These are phyloP conservation scores for Morone saxatilis DNA, from an alignment of 2,113 vertebrate genomes.

Conservation along the genomic window DNA sequence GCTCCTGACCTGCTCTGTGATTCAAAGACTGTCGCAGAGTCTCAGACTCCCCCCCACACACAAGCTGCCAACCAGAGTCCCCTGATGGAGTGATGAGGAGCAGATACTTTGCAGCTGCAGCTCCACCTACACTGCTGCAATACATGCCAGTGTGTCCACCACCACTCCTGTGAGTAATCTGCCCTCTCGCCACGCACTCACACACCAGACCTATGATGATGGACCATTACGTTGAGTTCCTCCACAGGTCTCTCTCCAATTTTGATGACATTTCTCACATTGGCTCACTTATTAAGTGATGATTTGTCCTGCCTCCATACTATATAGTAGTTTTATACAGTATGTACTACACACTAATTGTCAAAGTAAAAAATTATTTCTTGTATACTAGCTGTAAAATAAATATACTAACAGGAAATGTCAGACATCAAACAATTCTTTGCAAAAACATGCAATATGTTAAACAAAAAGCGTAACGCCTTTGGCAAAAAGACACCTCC, in stretches of 20 bases:
- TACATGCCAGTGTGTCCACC: constrained; percentile 79
- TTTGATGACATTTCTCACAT: neutral
- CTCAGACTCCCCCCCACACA: constrained; percentile 4
- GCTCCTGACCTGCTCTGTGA: constrained; percentile 13
- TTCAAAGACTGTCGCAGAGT: constrained; percentile 49
- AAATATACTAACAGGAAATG: neutral
- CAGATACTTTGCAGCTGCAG: constrained; percentile 68
- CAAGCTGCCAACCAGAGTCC: constrained; percentile 35
- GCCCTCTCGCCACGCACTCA: neutral
- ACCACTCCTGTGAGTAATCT: constrained; percentile 78
- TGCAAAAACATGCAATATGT: neutral
- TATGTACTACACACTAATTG: too few relatives aligned
- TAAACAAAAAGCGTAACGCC: neutral
- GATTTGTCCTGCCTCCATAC: too few relatives aligned
- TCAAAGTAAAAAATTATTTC: too few relatives aligned
- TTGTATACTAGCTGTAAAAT: too few relatives aligned
- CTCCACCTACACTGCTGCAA: constrained; percentile 72
- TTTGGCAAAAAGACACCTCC: neutral
- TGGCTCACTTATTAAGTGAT: neutral
- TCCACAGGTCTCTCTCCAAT: neutral
- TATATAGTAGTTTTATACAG: too few relatives aligned
- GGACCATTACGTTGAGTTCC: neutral
- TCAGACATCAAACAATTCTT: neutral
- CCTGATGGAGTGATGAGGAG: constrained; percentile 13
- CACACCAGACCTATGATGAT: neutral